Evolutionary conservation across 1,140 invertebrate species (phyloP), one percentile per base, ranked within the genome.

Genomic region (Musca domestica): DNA sequence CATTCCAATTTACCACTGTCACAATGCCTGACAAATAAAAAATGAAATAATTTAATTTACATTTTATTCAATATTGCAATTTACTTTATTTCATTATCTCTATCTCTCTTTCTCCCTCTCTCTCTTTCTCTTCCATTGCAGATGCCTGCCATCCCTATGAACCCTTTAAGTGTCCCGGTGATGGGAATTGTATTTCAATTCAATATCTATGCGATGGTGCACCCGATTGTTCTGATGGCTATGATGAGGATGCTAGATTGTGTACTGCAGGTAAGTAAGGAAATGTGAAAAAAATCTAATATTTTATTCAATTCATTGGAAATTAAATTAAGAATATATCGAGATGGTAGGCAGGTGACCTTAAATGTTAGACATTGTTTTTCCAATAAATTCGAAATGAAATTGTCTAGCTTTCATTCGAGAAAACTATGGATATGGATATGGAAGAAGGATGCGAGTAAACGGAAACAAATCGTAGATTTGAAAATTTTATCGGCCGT

Each of bases 121-220:
- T 23, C 17, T 66, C 51, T 54, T 15, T 67, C 7, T 12, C 22
- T 5, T 41, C 4, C n/a, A 25, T 79, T 90, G 88, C 84, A 71
- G 87, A 89, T 69, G 84, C 88, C 71, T 95, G 92, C 77, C 92
- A 93, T 76, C 92, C 93, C 0, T 95, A 95, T 82, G 93, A 97
- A 79, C 95, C 95, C 14, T 98, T 98, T 85, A 94, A 94, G 80
- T 98, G 95, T 82, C 95, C 95, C 1, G 94, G 93, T 67, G 92
- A 95, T 77, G 89, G 91, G 69, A 89, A 89, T 76, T 97, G 95
- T 82, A 96, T 97, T 83, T 95, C 94, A 67, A 96, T 97, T 82
- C 94, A 96, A 80, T 98, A 98, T 85, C 87, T 91, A 70, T 97
- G 92, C 83, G 95, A 98, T 76, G 95, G 95, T 46, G 94, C 94